Evolutionary conservation across 2,113 vertebrate species (phyloP), one percentile per base, ranked within the genome.

Genomic region (Loxodonta africana): DNA sequence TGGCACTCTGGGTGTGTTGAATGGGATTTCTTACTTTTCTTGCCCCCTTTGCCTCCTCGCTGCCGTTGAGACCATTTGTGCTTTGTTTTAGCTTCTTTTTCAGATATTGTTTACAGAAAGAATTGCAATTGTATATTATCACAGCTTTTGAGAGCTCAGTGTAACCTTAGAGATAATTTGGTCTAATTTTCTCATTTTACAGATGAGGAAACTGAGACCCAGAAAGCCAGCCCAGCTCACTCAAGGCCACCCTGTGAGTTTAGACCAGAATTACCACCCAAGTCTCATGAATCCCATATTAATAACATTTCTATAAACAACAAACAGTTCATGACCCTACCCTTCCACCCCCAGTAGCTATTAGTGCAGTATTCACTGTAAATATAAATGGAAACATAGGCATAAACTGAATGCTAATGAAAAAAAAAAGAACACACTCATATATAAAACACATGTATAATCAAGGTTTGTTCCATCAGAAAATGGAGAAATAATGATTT

Each of bases 91-190:
- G 28, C 84, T 88, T 92, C 20, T 65, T 88, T 73, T 41, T 78
- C 28, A 33, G 53, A n/a, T 57, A 67, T 5, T 30, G 4, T 30
- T 83, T 60, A 93, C n/a, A 74, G 28, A 63, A 93, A 95, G 9
- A 11, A 53, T 90, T 83, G 57, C 25, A 74, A 71, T 67, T 91
- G 18, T 37, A 26, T 65, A 90, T 69, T 25, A 63, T 91, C 85
- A 65, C 85, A 94, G 25, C 73, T 25, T 92, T 26, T 93, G 62
- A 90, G 94, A 96, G 86, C 95, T 41, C 44, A 97, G 83, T 77
- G 41, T 46, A 67, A 7, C 76, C 76, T 73, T 71, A n/a, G 51
- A 69, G 44, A 93, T 91, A 73, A 21, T 30, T 9, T 80, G 81
- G 25, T 28, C 21, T 26, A 77, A 92, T 1, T 37, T 90, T 92